These are phyloP conservation scores for Macrotus californicus DNA, from an alignment of 2,113 vertebrate genomes.

Conservation along the genomic window DNA sequence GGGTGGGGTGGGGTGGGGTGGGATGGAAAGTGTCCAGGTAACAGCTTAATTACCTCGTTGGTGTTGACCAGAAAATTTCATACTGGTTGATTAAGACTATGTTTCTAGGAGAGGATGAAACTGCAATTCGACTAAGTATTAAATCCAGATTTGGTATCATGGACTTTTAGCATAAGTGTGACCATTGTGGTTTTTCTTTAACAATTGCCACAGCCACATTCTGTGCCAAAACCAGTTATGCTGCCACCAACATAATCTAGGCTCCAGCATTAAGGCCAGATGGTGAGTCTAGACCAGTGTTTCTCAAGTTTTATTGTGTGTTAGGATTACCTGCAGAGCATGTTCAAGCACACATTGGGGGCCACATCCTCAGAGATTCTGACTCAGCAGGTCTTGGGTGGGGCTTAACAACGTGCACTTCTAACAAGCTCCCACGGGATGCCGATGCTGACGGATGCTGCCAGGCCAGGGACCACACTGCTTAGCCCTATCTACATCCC, in stretches of 20 bases:
- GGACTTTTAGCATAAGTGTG: neutral
- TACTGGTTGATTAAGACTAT: neutral
- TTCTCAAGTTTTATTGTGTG: neutral
- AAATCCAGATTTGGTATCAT: neutral
- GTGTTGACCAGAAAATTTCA: neutral
- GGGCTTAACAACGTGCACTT: neutral
- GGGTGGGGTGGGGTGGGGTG: neutral
- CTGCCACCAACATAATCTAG: neutral
- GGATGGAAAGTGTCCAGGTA: neutral
- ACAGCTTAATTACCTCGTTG: neutral
- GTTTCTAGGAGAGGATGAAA: neutral
- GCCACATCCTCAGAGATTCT: neutral
- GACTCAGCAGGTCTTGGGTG: neutral
- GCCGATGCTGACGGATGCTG: neutral
- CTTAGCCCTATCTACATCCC: neutral
- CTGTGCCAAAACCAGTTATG: neutral
- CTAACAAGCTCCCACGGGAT: rapidly evolving
- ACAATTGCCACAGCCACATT: neutral
- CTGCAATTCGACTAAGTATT: neutral
- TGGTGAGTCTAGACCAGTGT: neutral
- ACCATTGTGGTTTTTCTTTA: neutral
- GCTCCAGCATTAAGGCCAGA: neutral
- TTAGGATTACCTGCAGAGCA: neutral
- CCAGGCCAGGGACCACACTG: rapidly evolving
- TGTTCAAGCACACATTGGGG: neutral